A percentile compares a stretch with the other conserved stretches of the same genome.
These are phyloP conservation scores for Gobius niger DNA, from an alignment of 2,113 vertebrate species.

Conservation along the genomic window DNA sequence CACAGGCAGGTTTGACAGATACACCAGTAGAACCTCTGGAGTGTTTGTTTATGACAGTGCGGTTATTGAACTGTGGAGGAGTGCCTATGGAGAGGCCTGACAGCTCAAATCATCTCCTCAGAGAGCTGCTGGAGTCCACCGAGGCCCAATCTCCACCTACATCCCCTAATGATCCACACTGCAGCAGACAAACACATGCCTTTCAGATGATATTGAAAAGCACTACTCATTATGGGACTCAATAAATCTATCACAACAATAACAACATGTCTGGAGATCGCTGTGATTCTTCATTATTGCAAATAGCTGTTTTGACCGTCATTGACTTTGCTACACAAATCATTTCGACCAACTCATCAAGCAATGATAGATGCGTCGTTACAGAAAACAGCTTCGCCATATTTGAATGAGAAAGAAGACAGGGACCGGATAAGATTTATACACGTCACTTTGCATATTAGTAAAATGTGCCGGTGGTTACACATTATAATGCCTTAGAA, in stretches of 20 bases:
- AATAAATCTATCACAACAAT: slow-evolving; percentile 22
- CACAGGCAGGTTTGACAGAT: neutral
- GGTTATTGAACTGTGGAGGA: slow-evolving; percentile 3
- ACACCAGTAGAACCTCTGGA: neutral
- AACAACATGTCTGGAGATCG: slow-evolving; percentile 13
- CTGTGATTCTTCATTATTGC: slow-evolving; percentile 10
- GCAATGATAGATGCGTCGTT: slow-evolving; percentile 32
- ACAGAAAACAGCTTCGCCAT: slow-evolving; percentile 9
- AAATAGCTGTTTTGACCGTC: neutral
- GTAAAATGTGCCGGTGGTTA: neutral
- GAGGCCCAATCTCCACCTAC: slow-evolving; percentile 3
- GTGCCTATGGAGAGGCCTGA: slow-evolving; percentile 16
- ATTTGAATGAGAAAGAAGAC: neutral
- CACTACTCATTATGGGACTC: slow-evolving; percentile 17
- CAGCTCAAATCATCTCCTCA: slow-evolving; percentile 32
- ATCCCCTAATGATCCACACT: slow-evolving; percentile 21
- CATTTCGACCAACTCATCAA: slow-evolving; percentile 24
- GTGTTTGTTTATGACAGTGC: slow-evolving; percentile 16
- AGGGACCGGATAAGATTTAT: neutral
- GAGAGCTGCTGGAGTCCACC: slow-evolving; percentile 1
- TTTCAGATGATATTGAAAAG: slow-evolving; percentile 27
- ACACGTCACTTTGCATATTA: neutral
- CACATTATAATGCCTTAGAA: too few species aligned
- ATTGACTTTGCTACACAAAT: slow-evolving; percentile 42
- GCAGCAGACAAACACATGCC: slow-evolving; percentile 12